Base-by-base conservation (phyloP, 2,113 vertebrate species). In the Candoia aspera region DNA sequence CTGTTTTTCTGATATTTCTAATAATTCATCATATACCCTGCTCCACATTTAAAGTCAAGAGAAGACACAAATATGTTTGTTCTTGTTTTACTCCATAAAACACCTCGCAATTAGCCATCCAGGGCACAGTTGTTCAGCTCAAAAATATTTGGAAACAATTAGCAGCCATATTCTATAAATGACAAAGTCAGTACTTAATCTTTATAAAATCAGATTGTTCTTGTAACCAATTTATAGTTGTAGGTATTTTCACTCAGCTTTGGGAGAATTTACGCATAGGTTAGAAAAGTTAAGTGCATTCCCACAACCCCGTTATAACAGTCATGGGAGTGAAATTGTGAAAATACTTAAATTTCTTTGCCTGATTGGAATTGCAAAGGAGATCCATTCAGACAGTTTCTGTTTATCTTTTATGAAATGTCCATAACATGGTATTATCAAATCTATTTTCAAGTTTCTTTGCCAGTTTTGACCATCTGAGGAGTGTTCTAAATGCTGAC, bases 191-290 rank as follows among this genome's bases (percentile, higher is more conserved):
- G 46, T 33, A 17, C 59, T 64, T 58, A 84, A 13, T 62, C 21
- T 93, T 87, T 92, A 79, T 42, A 79, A 9, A 89, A 90, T 84
- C 8, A 37, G 0, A 0, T 8, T 21, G 29, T 17, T 58, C 2
- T 90, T 42, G 17, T 62, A 59, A 62, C 73, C 57, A 91, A 87
- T 2, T 62, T 54, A 92, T 90, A 91, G 2, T 73, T 90, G 68
- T 19, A 33, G 23, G 37, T 84, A 24, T 64, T 64, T 83, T 86
- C 73, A 10, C 13, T 86, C 53, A 60, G 4, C 6, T 29, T 92
- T 88, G 46, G 49, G 19, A 13, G 19, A 13, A 84, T 84, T 19
- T 88, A 49, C 9, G 6, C 21, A 8, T n/a, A 6, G n/a, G 53
- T 19, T 37, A 60, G 42, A 60, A 12, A 13, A 57, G 24, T 87